phyloP scores from a whole-genome alignment of 2,797 vertebrate species.

The Bovichtus diacanthus region DNA sequence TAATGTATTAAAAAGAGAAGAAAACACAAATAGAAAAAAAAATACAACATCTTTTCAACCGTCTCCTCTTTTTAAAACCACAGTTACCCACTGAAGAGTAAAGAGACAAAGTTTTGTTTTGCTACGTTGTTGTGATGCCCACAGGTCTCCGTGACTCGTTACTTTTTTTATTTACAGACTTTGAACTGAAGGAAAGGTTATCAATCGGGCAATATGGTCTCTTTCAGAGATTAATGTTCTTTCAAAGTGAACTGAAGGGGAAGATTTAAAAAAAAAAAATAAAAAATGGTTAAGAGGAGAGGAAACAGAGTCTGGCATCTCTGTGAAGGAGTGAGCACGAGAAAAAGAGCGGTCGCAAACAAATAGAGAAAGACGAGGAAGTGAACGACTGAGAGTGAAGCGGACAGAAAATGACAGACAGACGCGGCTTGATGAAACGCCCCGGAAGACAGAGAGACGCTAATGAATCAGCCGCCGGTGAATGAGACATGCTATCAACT shows the following conservation, averaged over 20 bases:
- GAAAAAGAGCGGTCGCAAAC: not conserved
- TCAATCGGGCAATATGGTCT: constrained; percentile 25
- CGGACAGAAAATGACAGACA: constrained; percentile 16
- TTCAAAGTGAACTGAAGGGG: constrained; percentile 36
- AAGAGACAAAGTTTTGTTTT: not conserved
- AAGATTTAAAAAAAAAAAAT: constrained; percentile 38
- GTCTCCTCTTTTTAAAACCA: not conserved
- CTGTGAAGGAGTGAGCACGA: constrained; percentile 2
- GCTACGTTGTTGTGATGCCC: not conserved
- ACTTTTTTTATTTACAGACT: constrained; percentile 36
- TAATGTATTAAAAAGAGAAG: not conserved
- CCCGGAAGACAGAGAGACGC: constrained; percentile 6
- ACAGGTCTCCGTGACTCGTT: constrained; percentile 4
- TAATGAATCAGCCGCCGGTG: constrained; percentile 35
- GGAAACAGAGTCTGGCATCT: constrained; percentile 12
- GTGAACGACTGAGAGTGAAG: constrained; percentile 15
- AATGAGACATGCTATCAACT: constrained; percentile 27
- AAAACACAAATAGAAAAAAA: not conserved
- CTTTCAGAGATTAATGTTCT: constrained; percentile 36
- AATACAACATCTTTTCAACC: not conserved
- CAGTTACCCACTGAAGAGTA: not conserved
- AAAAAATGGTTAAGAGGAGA: constrained; percentile 13
- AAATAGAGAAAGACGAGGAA: constrained; percentile 6
- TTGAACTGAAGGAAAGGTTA: constrained; percentile 42
- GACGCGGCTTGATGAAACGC: constrained; percentile 5